These are phyloP conservation scores for Thymallus thymallus DNA, from an alignment of 2,113 vertebrate species.

Conservation along the genomic window DNA sequence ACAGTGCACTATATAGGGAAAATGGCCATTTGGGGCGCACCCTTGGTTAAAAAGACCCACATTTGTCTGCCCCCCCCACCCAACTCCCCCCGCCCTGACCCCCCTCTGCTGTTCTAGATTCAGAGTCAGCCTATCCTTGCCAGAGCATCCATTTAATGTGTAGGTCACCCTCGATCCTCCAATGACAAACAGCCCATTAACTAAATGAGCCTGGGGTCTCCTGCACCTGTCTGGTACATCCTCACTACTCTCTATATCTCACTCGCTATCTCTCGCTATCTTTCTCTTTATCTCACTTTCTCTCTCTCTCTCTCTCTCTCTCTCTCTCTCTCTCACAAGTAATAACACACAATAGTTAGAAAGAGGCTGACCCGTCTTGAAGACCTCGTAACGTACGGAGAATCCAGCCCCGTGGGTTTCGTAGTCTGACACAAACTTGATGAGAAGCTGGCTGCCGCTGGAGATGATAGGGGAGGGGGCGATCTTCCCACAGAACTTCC, in stretches of 20 bases:
- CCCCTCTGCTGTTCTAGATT: slow-evolving; percentile 51
- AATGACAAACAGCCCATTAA: slow-evolving; percentile 72
- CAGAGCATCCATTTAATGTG: slow-evolving; percentile 63
- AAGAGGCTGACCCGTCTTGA: slow-evolving; percentile 85
- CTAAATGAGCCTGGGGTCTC: slow-evolving; percentile 58
- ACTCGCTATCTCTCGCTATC: slow-evolving; percentile 29
- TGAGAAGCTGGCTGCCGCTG: slow-evolving; percentile 88
- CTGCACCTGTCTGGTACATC: background rate
- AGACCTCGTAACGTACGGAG: slow-evolving; percentile 97
- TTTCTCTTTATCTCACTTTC: slow-evolving; percentile 25
- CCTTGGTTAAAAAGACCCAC: slow-evolving; percentile 33
- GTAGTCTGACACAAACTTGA: slow-evolving; percentile 98
- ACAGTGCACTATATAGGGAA: no score
- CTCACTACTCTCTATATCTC: slow-evolving; percentile 3
- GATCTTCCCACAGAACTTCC: slow-evolving; percentile 98
- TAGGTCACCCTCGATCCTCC: slow-evolving; percentile 60
- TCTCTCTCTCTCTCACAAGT: no score
- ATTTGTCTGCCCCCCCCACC: slow-evolving; percentile 33
- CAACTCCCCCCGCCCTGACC: background rate
- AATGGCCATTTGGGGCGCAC: no score
- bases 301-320: background rate
- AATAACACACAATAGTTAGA: no score
- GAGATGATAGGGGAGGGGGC: slow-evolving; percentile 92
- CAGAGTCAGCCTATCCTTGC: slow-evolving; percentile 27
- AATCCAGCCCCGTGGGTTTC: slow-evolving; percentile 97